phyloP scores from a whole-genome alignment of 2,797 vertebrate genomes.

The Salarias fasciatus region DNA sequence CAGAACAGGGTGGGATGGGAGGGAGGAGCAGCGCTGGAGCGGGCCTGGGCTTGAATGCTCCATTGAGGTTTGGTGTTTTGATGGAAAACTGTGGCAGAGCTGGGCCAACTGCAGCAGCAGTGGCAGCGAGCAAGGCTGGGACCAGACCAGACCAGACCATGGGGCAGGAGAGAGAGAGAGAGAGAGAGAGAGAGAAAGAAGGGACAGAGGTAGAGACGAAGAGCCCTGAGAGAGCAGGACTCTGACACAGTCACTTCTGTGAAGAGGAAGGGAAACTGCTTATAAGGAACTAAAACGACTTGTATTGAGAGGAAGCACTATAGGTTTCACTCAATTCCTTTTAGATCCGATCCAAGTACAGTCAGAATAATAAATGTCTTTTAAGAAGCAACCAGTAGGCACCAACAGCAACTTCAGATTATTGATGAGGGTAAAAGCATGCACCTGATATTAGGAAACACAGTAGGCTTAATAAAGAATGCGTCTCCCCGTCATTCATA shows the following conservation, averaged over 20 bases:
- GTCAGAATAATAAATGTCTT: neutral
- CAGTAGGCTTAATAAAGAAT: neutral
- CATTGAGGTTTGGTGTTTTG: conserved; percentile 84
- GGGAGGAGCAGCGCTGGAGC: conserved; percentile 62
- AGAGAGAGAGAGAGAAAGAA: conserved; percentile 23
- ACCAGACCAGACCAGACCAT: conserved; percentile 43
- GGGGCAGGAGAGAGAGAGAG: conserved; percentile 24
- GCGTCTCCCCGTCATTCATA: neutral
- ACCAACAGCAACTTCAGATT: too few relatives aligned
- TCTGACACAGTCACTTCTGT: conserved; percentile 57
- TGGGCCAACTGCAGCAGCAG: conserved; percentile 74
- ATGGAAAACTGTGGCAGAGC: conserved; percentile 81
- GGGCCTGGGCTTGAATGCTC: conserved; percentile 77
- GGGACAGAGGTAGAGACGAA: conserved; percentile 47
- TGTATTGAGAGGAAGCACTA: conserved; percentile 52
- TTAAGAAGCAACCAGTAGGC: neutral
- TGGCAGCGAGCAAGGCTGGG: conserved; percentile 60
- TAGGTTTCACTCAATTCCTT: conserved; percentile 52
- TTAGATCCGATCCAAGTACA: conserved; percentile 10
- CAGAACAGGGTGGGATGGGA: conserved; percentile 64
- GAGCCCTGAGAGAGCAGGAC: conserved; percentile 43
- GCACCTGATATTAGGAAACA: neutral
- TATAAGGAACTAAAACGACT: conserved; percentile 49
- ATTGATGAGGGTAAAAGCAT: neutral
- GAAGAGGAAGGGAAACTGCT: conserved; percentile 53